Conservation (phyloP, 2,113 vertebrate species). For the Coregonus clupeaformis region DNA sequence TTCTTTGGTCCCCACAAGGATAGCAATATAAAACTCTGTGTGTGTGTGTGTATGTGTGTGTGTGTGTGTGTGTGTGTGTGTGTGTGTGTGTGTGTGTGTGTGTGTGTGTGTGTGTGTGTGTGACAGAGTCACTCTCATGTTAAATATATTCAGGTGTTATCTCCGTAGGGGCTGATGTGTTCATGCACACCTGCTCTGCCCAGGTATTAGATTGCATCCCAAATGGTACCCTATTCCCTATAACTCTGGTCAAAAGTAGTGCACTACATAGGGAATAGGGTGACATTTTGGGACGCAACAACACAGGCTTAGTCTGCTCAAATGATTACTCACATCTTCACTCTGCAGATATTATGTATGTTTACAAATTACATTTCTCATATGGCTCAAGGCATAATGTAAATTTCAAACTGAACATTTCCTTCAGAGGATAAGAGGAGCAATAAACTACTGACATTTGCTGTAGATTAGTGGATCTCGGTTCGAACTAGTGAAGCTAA, state of each 20-base stretch:
- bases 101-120: too few relatives aligned
- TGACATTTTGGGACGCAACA: too few relatives aligned
- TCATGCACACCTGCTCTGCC: neutral
- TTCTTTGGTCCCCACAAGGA: too few relatives aligned
- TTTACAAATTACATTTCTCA: conserved; percentile 38
- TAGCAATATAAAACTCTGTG: too few relatives aligned
- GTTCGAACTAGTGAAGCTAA: conserved; percentile 18
- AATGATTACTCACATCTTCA: conserved; percentile 20
- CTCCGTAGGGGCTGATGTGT: conserved; percentile 22
- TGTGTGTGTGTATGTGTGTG: too few relatives aligned
- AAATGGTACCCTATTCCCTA: too few relatives aligned
- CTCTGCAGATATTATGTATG: conserved; percentile 8
- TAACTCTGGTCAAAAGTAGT: too few relatives aligned
- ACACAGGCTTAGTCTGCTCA: conserved; percentile 23
- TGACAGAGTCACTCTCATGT: neutral
- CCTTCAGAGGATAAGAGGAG: conserved; percentile 38
- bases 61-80: too few relatives aligned
- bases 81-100: too few relatives aligned
- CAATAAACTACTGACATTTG: conserved; percentile 14
- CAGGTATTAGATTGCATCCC: too few relatives aligned
- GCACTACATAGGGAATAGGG: too few relatives aligned
- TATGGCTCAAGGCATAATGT: conserved; percentile 17
- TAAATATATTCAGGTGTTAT: conserved; percentile 8
- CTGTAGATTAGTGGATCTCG: conserved; percentile 33
- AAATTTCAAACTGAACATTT: conserved; percentile 42